Percentiles rank a stretch among this genome's conserved stretches.
phyloP scores from a whole-genome alignment of 1,140 invertebrate species.

The Onthophagus taurus region DNA sequence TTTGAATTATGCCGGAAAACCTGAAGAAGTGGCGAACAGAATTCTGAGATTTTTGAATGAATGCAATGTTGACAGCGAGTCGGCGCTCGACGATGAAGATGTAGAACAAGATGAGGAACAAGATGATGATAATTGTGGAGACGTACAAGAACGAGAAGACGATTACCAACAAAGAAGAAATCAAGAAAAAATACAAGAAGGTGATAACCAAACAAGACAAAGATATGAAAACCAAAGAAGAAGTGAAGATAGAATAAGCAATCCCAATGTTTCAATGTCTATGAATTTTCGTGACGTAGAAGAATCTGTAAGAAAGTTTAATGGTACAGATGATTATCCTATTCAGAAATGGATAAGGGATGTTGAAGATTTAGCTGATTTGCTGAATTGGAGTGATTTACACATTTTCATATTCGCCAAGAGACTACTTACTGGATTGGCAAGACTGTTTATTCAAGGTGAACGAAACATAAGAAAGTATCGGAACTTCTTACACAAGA shows the following conservation, averaged over 20 bases:
- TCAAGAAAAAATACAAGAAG: background rate
- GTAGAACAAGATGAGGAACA: background rate
- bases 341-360: conserved; percentile 26
- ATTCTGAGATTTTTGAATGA: conserved; percentile 1
- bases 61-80: background rate
- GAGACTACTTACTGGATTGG: conserved; percentile 26
- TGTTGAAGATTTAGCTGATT: conserved; percentile 25
- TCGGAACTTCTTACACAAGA: no score
- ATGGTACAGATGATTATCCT: conserved; percentile 19
- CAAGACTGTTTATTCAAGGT: conserved; percentile 26
- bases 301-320: conserved; percentile 20
- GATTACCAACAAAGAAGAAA: background rate
- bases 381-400: conserved; percentile 26
- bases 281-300: conserved; percentile 20
- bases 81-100: background rate
- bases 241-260: background rate
- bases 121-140: no score
- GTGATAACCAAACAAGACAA: background rate
- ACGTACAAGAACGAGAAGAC: background rate
- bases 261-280: background rate
- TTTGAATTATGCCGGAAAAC: conserved; percentile 4
- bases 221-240: background rate
- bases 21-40: background rate
- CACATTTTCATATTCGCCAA: conserved; percentile 30
- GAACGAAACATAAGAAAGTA: conserved; percentile 25